Percentiles rank a stretch among this genome's conserved stretches.
Evolutionary conservation across 2,113 vertebrate genomes (phyloP).

Genomic region (Athene cunicularia): DNA sequence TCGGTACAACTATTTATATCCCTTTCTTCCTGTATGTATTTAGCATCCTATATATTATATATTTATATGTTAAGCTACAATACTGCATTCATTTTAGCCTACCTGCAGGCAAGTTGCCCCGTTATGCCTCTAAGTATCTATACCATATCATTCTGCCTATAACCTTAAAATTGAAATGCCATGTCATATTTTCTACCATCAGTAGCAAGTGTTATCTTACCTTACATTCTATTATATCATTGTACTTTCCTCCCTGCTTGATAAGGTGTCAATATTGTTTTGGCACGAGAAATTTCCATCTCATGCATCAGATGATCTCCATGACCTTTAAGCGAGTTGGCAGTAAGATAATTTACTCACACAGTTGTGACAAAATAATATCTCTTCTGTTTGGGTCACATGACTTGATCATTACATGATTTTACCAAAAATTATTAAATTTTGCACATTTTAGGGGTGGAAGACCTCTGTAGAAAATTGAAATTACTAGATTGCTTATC

Average conservation of each 20-base stretch:
- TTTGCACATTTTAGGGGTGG: neutral
- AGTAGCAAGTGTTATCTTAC: constrained; percentile 65
- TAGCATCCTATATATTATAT: neutral
- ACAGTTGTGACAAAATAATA: constrained; percentile 77
- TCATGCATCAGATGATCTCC: constrained; percentile 73
- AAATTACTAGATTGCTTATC: neutral
- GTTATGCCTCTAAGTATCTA: neutral
- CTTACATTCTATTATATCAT: constrained; percentile 65
- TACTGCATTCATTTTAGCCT: neutral
- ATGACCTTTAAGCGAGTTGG: constrained; percentile 79
- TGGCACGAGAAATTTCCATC: constrained; percentile 73
- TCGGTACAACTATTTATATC: neutral
- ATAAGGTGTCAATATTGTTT: constrained; percentile 70
- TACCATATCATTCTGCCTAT: constrained; percentile 54
- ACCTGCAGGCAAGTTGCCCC: neutral
- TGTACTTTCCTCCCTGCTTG: constrained; percentile 61
- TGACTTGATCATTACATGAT: constrained; percentile 67
- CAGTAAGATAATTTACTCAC: constrained; percentile 75
- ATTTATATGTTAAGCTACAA: neutral
- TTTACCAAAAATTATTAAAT: constrained; percentile 67
- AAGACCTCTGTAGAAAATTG: neutral
- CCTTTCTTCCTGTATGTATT: neutral
- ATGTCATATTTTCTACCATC: constrained; percentile 38
- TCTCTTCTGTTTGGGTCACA: constrained; percentile 42
- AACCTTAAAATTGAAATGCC: constrained; percentile 54